Conservation (phyloP, 2,113 vertebrate genomes). For the Amazona vittata region DNA sequence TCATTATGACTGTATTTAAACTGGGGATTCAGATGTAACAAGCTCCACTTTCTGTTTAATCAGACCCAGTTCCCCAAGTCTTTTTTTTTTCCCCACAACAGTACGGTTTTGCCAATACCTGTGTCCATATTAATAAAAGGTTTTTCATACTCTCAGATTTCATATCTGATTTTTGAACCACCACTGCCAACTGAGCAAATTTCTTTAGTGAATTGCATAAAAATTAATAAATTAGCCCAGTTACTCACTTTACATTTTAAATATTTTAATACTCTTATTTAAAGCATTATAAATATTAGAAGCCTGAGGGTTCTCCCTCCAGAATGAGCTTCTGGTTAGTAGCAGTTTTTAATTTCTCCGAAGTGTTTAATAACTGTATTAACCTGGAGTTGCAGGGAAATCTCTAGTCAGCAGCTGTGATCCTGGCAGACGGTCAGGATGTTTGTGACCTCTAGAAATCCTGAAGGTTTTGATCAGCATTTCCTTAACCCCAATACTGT, state of each 20-base stretch:
- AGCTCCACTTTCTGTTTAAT: background rate
- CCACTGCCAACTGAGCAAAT: background rate
- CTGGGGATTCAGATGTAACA: background rate
- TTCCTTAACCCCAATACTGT: background rate
- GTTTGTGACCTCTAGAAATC: conserved; percentile 8
- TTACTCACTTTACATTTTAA: background rate
- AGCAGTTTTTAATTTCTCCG: background rate
- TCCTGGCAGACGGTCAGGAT: background rate
- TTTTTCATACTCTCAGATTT: background rate
- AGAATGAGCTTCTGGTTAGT: background rate
- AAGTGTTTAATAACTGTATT: background rate
- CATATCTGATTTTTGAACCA: background rate
- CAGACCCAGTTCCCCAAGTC: background rate
- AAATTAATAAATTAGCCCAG: background rate
- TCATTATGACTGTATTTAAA: background rate
- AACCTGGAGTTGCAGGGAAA: background rate
- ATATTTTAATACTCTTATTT: background rate
- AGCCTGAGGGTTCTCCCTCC: background rate
- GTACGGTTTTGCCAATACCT: background rate
- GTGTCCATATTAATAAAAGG: background rate
- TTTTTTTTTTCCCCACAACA: background rate
- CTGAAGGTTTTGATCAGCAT: background rate
- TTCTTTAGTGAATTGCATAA: background rate
- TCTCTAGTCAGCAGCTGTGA: background rate
- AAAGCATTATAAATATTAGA: background rate